Evolutionary conservation across 2,888 invertebrate species (phyloP), one percentile per base, ranked within the genome.

Genomic region (Tachina grossa): DNA sequence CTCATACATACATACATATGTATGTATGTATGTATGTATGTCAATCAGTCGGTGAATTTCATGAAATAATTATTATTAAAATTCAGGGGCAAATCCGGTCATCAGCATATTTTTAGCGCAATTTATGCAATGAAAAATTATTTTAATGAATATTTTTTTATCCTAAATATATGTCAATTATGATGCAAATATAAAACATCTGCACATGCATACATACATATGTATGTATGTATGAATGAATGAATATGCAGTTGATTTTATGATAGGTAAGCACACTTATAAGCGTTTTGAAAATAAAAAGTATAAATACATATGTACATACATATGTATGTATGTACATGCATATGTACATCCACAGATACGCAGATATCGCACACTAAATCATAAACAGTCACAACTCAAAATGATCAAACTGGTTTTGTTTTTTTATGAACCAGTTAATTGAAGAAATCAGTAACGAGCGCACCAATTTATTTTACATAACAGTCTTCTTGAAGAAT

Each of bases 31-130:
- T n/a, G n/a, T n/a, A n/a, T n/a, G n/a, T n/a, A n/a, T 55, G 31
- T n/a, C 71, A 53, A 31, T 31, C 77, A 53, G 51, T n/a, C 8
- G 43, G 55, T 65, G 49, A 31, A 53, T 66, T 71, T 83, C 39
- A 57, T 69, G 47, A 83, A 83, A 65, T 63, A 65, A 71, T 71
- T 77, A 47, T 57, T 51, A 74, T 66, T 61, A 43, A 74, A 78
- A 82, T 82, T 85, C 85, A 85, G 85, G 82, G 85, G 75, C 85
- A 79, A 68, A 74, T 75, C 69, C 78, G 81, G 81, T 82, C 78
- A 78, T 85, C 85, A 74, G 69, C 77, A 66, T 75, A 74, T 75
- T 83, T 83, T 74, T 43, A 65, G 63, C 53, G 14, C 16, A 31
- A 3, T 53, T 63, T 47, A 19, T 66, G 49, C 65, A 63, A 61